Evolutionary conservation across 2,888 invertebrate species (phyloP).

Genomic region (Ectemnius cavifrons): DNA sequence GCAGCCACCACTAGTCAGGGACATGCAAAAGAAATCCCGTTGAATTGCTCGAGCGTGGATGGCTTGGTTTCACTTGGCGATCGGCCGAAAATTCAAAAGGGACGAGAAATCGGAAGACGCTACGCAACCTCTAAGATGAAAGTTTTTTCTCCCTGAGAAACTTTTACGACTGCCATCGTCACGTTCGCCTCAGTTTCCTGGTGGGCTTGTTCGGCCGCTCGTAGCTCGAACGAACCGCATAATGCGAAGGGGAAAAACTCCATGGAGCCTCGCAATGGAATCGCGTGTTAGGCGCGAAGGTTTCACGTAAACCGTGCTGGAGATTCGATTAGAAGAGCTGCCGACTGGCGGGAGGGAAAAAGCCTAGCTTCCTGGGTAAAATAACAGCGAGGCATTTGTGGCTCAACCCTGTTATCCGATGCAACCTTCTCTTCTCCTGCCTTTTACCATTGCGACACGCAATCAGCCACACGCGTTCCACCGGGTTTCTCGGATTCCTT

Average conservation of each 20-base stretch:
- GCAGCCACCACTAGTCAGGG: conserved; percentile 1
- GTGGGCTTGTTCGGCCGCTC: too few species aligned
- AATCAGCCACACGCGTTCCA: neutral
- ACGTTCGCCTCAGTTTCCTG: neutral
- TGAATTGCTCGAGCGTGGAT: conserved; percentile 32
- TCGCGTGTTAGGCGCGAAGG: conserved; percentile 40
- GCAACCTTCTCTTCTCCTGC: conserved; percentile 10
- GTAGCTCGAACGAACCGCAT: conserved; percentile 16
- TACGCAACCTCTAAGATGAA: conserved; percentile 19
- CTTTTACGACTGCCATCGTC: conserved; percentile 23
- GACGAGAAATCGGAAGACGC: conserved; percentile 6
- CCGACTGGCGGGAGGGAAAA: too few species aligned
- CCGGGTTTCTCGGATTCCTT: neutral
- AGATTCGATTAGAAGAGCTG: conserved; percentile 46
- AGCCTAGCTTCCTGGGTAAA: conserved; percentile 27
- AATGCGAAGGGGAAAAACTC: conserved; percentile 27
- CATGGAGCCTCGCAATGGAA: conserved; percentile 33
- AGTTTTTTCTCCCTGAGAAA: conserved; percentile 25
- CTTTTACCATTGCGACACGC: conserved; percentile 8
- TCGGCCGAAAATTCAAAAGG: conserved; percentile 5
- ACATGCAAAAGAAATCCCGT: conserved; percentile 10
- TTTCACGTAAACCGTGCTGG: conserved; percentile 35
- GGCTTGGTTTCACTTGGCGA: neutral
- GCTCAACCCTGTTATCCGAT: conserved; percentile 25
- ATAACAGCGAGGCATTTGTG: conserved; percentile 22